These are phyloP conservation scores for Styela clava DNA, from an alignment of 23 tunicate genomes.

Conservation along the genomic window DNA sequence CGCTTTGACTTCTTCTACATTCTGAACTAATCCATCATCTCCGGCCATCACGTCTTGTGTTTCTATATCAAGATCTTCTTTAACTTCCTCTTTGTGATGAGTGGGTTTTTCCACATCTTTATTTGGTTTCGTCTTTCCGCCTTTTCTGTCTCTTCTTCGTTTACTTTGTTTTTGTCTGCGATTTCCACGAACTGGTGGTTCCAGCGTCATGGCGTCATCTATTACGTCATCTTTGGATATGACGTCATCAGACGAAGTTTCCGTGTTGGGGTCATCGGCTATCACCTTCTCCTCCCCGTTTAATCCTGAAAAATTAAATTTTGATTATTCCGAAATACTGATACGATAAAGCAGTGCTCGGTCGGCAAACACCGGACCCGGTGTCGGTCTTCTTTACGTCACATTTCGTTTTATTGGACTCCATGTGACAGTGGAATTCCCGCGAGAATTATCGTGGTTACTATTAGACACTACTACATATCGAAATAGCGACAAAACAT, in stretches of 20 bases:
- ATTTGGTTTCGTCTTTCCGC: not conserved
- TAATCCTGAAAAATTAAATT: not conserved
- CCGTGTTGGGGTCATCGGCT: not conserved
- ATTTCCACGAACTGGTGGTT: not conserved
- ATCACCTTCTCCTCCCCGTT: not conserved
- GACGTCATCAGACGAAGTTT: not conserved
- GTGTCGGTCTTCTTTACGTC: too few relatives aligned
- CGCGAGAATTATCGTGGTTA: too few relatives aligned
- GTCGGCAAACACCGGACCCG: too few relatives aligned
- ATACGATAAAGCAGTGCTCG: too few relatives aligned
- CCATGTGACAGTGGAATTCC: too few relatives aligned
- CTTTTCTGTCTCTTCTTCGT: not conserved
- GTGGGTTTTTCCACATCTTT: not conserved
- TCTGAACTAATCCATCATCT: not conserved
- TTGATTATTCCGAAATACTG: too few relatives aligned
- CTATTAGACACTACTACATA: too few relatives aligned
- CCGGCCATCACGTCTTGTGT: not conserved
- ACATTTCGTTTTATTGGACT: too few relatives aligned
- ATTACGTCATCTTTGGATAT: not conserved
- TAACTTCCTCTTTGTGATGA: constrained; percentile 10
- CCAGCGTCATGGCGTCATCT: not conserved
- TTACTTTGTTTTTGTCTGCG: not conserved
- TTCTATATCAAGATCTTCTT: not conserved
- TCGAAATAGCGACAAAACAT: too few relatives aligned
- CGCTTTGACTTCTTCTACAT: not conserved